Conservation (phyloP, 2,113 vertebrate genomes). For the Vulpes ferrilata region DNA sequence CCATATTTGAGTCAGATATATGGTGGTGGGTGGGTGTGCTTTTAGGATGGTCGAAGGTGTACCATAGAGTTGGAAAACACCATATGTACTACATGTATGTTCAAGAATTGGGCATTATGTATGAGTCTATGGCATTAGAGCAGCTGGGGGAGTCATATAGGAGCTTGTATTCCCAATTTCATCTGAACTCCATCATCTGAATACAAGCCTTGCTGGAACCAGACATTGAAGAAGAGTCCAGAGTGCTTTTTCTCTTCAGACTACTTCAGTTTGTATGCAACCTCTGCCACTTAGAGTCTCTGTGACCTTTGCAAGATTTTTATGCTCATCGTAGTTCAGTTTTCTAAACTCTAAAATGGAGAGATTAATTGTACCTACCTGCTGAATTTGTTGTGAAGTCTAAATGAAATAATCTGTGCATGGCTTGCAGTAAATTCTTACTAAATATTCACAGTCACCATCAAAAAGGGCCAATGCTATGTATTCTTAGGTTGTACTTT, state of each 20-base stretch:
- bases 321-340: neutral
- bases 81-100: fast-evolving
- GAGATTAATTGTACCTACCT: neutral
- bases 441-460: neutral
- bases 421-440: neutral
- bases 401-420: neutral
- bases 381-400: neutral
- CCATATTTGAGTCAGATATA: neutral
- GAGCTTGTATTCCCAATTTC: neutral
- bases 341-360: neutral
- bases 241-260: neutral
- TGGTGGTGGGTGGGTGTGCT: neutral
- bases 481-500: neutral
- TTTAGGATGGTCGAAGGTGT: neutral
- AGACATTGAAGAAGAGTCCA: neutral
- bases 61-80: neutral
- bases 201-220: neutral
- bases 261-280: neutral
- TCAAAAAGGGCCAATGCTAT: neutral
- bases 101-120: neutral
- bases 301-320: neutral
- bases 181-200: neutral
- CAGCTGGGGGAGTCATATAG: neutral
- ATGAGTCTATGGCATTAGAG: fast-evolving
- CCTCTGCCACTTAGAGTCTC: neutral